Base-by-base conservation (phyloP, 2,888 invertebrate genomes). In the Tanytarsus gracilentus region DNA sequence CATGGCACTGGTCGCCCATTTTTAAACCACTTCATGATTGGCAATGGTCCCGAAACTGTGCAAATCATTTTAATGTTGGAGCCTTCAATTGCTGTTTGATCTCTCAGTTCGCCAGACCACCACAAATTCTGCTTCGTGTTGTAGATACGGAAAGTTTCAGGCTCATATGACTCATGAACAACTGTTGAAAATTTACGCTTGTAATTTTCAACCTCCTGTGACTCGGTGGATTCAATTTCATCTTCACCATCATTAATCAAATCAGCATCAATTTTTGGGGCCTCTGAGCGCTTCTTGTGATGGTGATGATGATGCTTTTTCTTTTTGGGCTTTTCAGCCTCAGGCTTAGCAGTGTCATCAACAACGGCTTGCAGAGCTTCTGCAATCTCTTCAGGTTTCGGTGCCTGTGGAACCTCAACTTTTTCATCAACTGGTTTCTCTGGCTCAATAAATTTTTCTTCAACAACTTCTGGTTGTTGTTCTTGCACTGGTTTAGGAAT, bases 1-100 rank as follows among this genome's bases (percentile, higher is more conserved):
- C 69, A 73, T 6, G 65, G 63, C 9, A 80, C 64, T 39, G 74
- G 74, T 48, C 71, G 70, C 1, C 81, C 80, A 69, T 90, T 85
- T 69, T 83, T 87, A 62, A 81, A 81, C 91, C 91, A 91, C 63
- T 82, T 79, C 1, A 87, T 76, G 3, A 78, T 78, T 5, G 88
- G 80, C 61, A 86, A 85, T 0, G 83, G 81, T 1, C 87, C 85
- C 50, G 88, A 76, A 4, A 88, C 82, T 61, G 85, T 86, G 68
- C 90, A 91, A 0, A 86, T 87, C 53, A 92, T 71, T 70, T 87
- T 85, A 2, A 89, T 82, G 65, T 83, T 78, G 8, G 86, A 84
- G 0, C 86, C 85, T 68, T 82, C 81, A 1, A 85, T 83, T 4
- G 84, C 84, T 1, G 86, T 85, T 65, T 88, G 79, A 67, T 90